phyloP scores from a whole-genome alignment of 2,797 vertebrate species.

The Falco peregrinus region DNA sequence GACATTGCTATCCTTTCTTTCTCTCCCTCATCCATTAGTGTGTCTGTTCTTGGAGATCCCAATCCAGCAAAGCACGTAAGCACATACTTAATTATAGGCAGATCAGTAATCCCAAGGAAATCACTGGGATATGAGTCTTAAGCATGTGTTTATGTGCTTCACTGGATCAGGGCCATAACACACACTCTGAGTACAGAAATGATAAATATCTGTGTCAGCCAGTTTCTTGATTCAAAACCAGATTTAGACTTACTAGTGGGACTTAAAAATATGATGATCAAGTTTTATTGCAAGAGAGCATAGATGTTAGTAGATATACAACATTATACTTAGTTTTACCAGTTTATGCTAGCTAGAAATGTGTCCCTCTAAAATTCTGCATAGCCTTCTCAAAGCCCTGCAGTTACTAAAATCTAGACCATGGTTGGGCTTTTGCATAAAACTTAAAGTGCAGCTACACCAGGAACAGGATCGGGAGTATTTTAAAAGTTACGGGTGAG shows the following conservation, averaged over 20 bases:
- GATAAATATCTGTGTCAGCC: neutral
- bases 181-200: neutral
- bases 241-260: neutral
- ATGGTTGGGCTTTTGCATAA: neutral
- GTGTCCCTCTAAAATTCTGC: neutral
- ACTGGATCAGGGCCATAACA: neutral
- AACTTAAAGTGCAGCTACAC: neutral
- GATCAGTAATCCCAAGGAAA: neutral
- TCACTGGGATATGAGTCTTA: neutral
- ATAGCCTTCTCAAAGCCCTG: neutral
- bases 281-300: neutral
- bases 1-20: slow-evolving; percentile 4
- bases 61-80: neutral
- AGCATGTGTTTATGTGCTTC: neutral
- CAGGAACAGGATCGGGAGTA: neutral
- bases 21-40: neutral
- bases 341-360: neutral
- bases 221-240: neutral
- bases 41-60: neutral
- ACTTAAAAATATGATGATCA: neutral
- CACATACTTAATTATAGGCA: neutral
- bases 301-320: neutral
- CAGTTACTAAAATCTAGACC: neutral
- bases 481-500: neutral
- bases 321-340: neutral